Evolutionary conservation across 2,797 vertebrate species (phyloP).

Genomic region (Rhodeus uyekii): DNA sequence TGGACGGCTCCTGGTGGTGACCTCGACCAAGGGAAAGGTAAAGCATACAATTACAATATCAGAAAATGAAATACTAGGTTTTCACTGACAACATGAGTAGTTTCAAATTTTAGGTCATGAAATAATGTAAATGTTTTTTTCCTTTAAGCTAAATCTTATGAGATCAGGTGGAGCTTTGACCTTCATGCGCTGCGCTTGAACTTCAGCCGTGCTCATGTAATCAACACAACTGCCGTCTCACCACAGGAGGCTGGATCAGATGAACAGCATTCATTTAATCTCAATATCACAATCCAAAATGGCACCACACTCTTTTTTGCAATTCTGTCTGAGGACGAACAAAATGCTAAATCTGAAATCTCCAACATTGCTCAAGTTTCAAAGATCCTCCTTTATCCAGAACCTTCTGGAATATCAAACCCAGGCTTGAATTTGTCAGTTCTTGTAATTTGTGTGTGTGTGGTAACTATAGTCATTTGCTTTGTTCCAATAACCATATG

Average conservation of each 20-base stretch:
- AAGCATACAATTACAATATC: not conserved
- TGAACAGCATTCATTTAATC: constrained; percentile 65
- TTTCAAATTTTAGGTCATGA: not conserved
- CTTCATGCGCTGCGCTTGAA: constrained; percentile 58
- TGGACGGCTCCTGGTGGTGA: constrained; percentile 73
- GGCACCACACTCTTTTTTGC: constrained; percentile 64
- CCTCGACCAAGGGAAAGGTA: constrained; percentile 71
- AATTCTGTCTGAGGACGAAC: constrained; percentile 58
- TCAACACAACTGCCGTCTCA: constrained; percentile 60
- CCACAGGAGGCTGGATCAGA: constrained; percentile 62
- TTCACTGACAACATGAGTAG: not conserved
- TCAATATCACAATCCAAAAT: constrained; percentile 52
- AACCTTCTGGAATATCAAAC: not conserved
- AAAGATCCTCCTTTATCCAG: constrained; percentile 38
- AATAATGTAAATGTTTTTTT: not conserved
- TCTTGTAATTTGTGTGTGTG: constrained; percentile 34
- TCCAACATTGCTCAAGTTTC: constrained; percentile 67
- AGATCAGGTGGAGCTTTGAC: constrained; percentile 69
- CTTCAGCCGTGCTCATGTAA: constrained; percentile 58
- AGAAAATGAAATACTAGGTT: too few species aligned
- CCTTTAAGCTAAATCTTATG: constrained; percentile 69
- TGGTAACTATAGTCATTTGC: not conserved
- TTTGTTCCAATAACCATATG: constrained; percentile 24
- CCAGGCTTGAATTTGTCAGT: not conserved
- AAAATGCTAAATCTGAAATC: constrained; percentile 54